Conservation (phyloP, 2,797 vertebrate species). For the Pseudocheirus occidentalis region DNA sequence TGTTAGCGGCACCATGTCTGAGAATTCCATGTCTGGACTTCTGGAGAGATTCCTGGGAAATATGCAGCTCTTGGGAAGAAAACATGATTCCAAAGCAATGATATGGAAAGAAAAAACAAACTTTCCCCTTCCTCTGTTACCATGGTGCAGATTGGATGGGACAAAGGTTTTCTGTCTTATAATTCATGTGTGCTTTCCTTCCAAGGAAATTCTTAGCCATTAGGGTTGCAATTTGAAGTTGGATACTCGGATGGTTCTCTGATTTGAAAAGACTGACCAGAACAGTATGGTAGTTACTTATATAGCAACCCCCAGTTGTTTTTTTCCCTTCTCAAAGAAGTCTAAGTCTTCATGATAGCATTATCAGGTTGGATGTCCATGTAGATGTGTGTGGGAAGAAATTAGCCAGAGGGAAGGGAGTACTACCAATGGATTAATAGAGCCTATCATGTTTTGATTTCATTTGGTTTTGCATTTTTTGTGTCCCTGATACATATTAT, state of each 20-base stretch:
- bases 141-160: background rate
- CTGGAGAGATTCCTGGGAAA: background rate
- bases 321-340: background rate
- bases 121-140: background rate
- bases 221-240: background rate
- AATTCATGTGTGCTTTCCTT: background rate
- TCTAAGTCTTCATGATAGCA: background rate
- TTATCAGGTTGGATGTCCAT: background rate
- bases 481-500: background rate
- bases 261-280: background rate
- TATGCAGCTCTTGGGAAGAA: background rate
- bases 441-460: background rate
- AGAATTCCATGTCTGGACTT: background rate
- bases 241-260: background rate
- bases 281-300: background rate
- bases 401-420: background rate
- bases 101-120: background rate
- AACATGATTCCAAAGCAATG: background rate
- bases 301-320: background rate
- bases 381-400: background rate
- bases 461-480: background rate
- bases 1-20: background rate
- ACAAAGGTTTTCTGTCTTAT: background rate
- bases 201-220: background rate
- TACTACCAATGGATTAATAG: background rate